A percentile compares a stretch with the other conserved stretches of the same genome.
Conservation (phyloP, 2,797 vertebrate species). For the Microctenopoma stevenorrisi region DNA sequence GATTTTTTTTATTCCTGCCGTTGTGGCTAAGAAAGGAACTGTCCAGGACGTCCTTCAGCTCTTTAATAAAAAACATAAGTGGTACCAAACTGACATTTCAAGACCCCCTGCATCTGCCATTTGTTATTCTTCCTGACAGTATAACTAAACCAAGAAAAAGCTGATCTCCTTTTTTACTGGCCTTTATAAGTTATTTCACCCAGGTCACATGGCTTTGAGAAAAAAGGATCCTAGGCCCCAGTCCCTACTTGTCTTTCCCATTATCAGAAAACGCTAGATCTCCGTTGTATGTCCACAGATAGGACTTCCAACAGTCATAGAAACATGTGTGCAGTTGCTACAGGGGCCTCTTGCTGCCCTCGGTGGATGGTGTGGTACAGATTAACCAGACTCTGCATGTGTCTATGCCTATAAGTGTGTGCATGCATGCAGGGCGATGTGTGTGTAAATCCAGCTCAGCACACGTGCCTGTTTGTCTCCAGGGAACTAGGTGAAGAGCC, state of each 20-base stretch:
- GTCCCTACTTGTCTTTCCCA: conserved; percentile 55
- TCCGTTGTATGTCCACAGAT: conserved; percentile 49
- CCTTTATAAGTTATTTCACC: conserved; percentile 49
- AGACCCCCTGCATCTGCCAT: conserved; percentile 33
- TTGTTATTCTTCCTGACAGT: conserved; percentile 62
- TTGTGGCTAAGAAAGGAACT: not conserved
- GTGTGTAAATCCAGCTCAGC: conserved; percentile 70
- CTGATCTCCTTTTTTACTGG: conserved; percentile 50
- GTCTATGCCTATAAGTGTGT: conserved; percentile 52
- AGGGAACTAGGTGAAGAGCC: conserved; percentile 81
- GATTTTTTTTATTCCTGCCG: not conserved
- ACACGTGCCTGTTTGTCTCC: conserved; percentile 70
- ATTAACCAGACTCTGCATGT: conserved; percentile 75
- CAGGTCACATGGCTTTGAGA: conserved; percentile 26
- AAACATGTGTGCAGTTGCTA: conserved; percentile 75
- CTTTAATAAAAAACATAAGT: conserved; percentile 51
- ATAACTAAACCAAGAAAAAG: conserved; percentile 59
- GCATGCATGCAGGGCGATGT: conserved; percentile 25
- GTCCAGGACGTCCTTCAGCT: conserved; percentile 3
- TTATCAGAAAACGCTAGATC: conserved; percentile 50
- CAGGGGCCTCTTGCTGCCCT: conserved; percentile 65
- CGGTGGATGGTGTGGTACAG: conserved; percentile 77
- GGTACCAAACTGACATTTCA: conserved; percentile 31
- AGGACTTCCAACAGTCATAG: conserved; percentile 60
- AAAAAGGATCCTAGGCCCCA: conserved; percentile 25